Evolutionary conservation across 1,140 invertebrate species (phyloP).

Genomic region (Hestina assimilis): DNA sequence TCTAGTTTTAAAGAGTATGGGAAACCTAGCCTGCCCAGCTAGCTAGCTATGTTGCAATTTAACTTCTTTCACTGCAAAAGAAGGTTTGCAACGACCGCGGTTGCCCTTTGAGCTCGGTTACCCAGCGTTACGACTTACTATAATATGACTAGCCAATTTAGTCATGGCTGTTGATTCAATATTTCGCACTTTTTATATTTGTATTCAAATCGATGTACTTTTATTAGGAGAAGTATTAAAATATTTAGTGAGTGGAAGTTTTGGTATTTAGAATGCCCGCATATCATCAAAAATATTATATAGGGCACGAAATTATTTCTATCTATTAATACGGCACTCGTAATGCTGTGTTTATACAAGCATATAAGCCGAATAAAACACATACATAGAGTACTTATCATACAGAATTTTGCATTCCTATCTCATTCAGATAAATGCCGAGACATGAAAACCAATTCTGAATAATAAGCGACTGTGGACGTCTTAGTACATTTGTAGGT

Average conservation of each 20-base stretch:
- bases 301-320: conserved; percentile 3
- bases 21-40: conserved; percentile 44
- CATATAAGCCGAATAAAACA: background rate
- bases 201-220: background rate
- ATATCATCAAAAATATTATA: conserved; percentile 10
- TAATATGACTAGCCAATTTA: conserved; percentile 50
- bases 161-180: conserved; percentile 31
- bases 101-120: conserved; percentile 8
- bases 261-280: conserved; percentile 32
- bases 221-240: background rate
- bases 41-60: conserved; percentile 41
- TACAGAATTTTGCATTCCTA: conserved; percentile 43
- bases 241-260: conserved; percentile 22
- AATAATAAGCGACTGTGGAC: conserved; percentile 35
- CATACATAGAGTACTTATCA: conserved; percentile 23
- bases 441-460: conserved; percentile 52
- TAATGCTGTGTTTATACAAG: background rate
- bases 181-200: background rate
- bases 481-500: background rate
- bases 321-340: background rate
- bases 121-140: conserved; percentile 12
- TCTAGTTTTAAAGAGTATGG: conserved; percentile 63
- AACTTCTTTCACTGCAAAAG: conserved; percentile 65
- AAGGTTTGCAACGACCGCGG: conserved; percentile 52
- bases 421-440: conserved; percentile 68